These are phyloP conservation scores for Cephus sareptanus DNA, from an alignment of 2,888 invertebrate genomes.

Conservation along the genomic window DNA sequence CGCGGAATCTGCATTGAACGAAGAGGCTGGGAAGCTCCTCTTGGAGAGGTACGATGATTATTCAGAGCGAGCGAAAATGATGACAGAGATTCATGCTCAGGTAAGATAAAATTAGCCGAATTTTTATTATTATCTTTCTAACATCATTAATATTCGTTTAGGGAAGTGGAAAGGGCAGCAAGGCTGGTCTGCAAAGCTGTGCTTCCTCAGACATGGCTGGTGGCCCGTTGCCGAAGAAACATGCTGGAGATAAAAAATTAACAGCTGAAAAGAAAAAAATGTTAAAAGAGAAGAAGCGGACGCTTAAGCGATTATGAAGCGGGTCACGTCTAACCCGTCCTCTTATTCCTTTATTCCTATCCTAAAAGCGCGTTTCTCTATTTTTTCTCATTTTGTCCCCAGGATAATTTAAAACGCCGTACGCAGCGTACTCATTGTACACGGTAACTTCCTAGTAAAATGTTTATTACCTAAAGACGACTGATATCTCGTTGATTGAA, in stretches of 20 bases:
- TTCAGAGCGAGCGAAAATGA: constrained; percentile 87
- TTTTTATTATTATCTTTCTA: constrained; percentile 5
- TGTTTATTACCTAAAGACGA: constrained; percentile 32
- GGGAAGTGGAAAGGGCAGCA: constrained; percentile 60
- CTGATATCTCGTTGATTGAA: constrained; percentile 21
- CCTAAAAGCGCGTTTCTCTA: constrained; percentile 35
- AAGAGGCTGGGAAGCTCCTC: constrained; percentile 94
- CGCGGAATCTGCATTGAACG: constrained; percentile 96
- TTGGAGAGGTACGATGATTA: constrained; percentile 94
- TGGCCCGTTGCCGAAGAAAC: constrained; percentile 86
- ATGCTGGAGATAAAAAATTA: constrained; percentile 83
- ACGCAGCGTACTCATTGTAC: constrained; percentile 33
- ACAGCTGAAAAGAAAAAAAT: constrained; percentile 79
- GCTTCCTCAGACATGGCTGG: constrained; percentile 67
- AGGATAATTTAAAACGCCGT: constrained; percentile 9
- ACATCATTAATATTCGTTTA: constrained; percentile 22
- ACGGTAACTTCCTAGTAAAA: constrained; percentile 55
- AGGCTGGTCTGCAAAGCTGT: constrained; percentile 63
- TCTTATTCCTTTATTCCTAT: constrained; percentile 44
- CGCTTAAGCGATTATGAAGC: constrained; percentile 85
- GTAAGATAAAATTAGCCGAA: constrained; percentile 58
- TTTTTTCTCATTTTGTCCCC: constrained; percentile 13
- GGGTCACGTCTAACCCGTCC: constrained; percentile 30
- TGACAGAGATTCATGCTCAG: constrained; percentile 91
- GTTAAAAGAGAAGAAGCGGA: constrained; percentile 86